Base-by-base conservation (phyloP, 2,113 vertebrate genomes). In the Microcebus murinus region DNA sequence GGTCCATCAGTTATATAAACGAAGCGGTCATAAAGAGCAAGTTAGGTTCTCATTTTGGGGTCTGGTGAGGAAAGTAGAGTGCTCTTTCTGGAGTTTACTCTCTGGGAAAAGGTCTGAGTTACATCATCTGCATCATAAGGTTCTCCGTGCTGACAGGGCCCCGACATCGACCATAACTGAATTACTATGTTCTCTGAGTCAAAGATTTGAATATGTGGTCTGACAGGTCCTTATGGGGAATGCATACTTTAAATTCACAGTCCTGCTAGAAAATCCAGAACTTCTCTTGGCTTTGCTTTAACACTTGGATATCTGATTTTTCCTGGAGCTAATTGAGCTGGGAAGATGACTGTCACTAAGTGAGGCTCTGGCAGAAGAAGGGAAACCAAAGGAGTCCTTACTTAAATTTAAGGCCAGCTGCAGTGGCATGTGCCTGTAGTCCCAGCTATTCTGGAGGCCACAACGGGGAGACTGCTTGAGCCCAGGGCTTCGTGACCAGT, bases 211-310 rank as follows among this genome's bases (percentile, higher is more conserved):
- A n/a, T 91, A 12, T 27, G 8, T 88, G 29, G 20, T 90, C 63
- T 94, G 86, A 80, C 76, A 68, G 17, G 15, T 39, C 70, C 25
- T 87, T 83, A 36, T 2, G 27, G 36, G 57, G 61, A 81, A n/a
- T 73, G 13, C 23, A 82, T 79, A 29, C 50, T 55, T 55, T 29
- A 71, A 82, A 84, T 42, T 91, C 65, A 76, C 17, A 68, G 0
- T 67, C 59, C 85, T 23, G 29, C 27, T 90, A 18, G 80, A 92
- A 89, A 90, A 84, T 59, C 42, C 11, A 50, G 23, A 67, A 13
- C 73, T 17, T 95, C 42, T 83, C 39, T 93, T 96, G 71, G 45
- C 61, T 90, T 79, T 80, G 67, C 27, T 36, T 90, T 8, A 71
- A 59, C 39, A 36, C 57, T 29, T 50, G 20, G 34, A 36, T 81